Conservation (phyloP, 1,140 invertebrate species). For the Hirudo medicinalis region DNA sequence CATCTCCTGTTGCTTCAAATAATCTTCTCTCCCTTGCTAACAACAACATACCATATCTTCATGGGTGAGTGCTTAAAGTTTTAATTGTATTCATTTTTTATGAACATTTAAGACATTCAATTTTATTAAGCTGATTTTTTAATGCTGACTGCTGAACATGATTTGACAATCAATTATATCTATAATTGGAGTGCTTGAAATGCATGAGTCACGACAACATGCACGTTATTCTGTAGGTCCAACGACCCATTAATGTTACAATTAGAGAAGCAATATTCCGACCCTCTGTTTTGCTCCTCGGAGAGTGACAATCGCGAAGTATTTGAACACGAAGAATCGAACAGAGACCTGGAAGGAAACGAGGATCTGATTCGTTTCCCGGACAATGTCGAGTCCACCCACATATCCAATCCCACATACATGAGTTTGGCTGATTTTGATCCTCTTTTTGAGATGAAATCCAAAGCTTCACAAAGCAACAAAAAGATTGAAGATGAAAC, state of each 20-base stretch:
- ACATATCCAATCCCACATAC: constrained; percentile 3
- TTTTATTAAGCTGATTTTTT: too few relatives aligned
- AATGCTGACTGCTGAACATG: too few relatives aligned
- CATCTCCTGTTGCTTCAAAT: too few relatives aligned
- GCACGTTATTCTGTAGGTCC: neutral
- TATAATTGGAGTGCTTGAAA: too few relatives aligned
- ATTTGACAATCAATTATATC: too few relatives aligned
- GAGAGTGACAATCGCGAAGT: too few relatives aligned
- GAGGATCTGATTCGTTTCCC: constrained; percentile 19
- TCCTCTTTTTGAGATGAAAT: constrained; percentile 17
- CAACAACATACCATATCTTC: too few relatives aligned
- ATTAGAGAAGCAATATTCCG: neutral
- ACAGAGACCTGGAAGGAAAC: neutral
- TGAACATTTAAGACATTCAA: too few relatives aligned
- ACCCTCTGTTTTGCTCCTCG: too few relatives aligned
- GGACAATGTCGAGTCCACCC: neutral
- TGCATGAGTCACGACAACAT: neutral
- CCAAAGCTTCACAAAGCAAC: neutral
- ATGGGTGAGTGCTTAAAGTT: neutral
- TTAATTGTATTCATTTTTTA: neutral
- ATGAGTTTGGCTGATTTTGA: constrained; percentile 23
- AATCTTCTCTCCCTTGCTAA: too few relatives aligned
- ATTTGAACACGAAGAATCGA: neutral
- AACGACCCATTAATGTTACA: neutral
- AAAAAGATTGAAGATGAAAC: neutral